These are phyloP conservation scores for Haliaeetus leucogaster DNA, from an alignment of 2,113 vertebrate species.

Conservation along the genomic window DNA sequence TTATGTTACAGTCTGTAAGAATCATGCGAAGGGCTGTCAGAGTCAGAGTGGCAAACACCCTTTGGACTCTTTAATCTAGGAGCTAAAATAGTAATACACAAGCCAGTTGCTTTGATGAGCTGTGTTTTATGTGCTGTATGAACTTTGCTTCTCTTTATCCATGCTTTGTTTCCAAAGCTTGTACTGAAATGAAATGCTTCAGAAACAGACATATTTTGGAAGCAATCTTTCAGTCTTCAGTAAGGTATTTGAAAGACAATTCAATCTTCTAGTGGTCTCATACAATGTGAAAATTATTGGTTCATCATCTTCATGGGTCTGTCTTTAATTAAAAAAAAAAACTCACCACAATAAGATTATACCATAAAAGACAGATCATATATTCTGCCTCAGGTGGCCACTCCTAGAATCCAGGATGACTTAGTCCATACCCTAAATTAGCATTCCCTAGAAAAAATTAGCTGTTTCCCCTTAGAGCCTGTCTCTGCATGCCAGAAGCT, in stretches of 20 bases:
- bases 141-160: neutral
- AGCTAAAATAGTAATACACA: neutral
- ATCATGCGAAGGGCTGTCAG: neutral
- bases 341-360: neutral
- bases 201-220: neutral
- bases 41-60: neutral
- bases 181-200: neutral
- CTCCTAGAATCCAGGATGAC: neutral
- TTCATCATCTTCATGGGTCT: neutral
- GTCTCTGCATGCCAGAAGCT: neutral
- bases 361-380: neutral
- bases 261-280: neutral
- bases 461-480: neutral
- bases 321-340: neutral
- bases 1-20: neutral
- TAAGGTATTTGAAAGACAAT: neutral
- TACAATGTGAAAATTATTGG: neutral
- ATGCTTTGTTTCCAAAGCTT: neutral
- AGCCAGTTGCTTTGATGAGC: neutral
- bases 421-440: neutral
- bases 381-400: neutral
- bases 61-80: neutral
- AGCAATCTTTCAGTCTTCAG: neutral
- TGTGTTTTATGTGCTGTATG: neutral
- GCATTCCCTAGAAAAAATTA: neutral